These are phyloP conservation scores for Gorsachius goisagi DNA, from an alignment of 2,113 vertebrate species.

Conservation along the genomic window DNA sequence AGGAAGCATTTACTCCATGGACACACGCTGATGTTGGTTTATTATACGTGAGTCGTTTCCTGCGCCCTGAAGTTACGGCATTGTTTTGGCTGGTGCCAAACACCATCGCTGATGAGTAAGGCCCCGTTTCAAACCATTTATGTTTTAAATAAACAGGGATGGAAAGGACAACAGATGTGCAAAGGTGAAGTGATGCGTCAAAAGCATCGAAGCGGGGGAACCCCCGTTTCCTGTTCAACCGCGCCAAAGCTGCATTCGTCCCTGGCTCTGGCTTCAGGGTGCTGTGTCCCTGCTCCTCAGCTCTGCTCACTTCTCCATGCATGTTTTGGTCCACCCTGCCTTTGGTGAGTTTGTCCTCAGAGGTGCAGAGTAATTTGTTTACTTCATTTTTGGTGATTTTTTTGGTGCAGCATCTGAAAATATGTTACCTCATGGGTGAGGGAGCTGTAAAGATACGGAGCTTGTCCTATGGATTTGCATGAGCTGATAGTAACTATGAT, in stretches of 20 bases:
- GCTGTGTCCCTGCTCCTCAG: background rate
- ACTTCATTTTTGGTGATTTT: background rate
- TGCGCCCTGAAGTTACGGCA: fast-evolving
- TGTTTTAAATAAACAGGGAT: background rate
- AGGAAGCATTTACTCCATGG: background rate
- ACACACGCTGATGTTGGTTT: background rate
- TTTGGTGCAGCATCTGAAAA: background rate
- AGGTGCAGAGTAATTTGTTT: background rate
- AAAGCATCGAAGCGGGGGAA: background rate
- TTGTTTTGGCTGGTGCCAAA: background rate
- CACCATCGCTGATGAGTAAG: background rate
- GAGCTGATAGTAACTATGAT: background rate
- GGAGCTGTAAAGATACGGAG: background rate
- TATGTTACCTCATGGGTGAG: background rate
- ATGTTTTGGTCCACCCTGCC: background rate
- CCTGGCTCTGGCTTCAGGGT: background rate
- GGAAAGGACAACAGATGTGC: background rate
- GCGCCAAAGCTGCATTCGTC: background rate
- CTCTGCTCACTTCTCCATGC: background rate
- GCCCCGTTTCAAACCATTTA: background rate
- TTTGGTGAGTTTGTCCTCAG: background rate
- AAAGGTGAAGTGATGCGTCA: background rate
- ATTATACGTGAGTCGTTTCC: background rate
- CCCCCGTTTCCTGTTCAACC: background rate
- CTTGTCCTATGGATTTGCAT: background rate